A percentile compares a stretch with the other conserved stretches of the same genome.
Evolutionary conservation across 2,113 vertebrate genomes (phyloP).

Genomic region (Pogona vitticeps): DNA sequence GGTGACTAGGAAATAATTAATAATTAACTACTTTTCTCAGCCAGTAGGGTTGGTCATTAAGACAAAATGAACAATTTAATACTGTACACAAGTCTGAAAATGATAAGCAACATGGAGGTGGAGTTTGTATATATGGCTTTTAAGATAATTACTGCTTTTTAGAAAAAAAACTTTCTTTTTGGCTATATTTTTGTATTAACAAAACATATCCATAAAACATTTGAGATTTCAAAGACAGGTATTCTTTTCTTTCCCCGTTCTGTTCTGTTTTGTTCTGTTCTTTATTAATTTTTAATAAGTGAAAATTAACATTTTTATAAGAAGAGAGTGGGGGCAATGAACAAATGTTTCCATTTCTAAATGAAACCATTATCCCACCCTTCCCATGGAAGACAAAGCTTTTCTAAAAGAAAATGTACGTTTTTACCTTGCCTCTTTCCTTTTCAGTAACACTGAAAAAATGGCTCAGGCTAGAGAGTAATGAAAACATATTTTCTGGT

Average conservation of each 20-base stretch:
- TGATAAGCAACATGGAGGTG: background rate
- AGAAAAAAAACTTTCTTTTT: background rate
- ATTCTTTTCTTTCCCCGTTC: background rate
- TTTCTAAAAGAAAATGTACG: conserved; percentile 14
- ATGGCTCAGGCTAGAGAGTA: background rate
- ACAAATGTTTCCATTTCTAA: too few relatives aligned
- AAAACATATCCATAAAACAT: background rate
- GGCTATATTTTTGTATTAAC: background rate
- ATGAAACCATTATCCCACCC: background rate
- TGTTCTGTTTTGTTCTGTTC: too few relatives aligned
- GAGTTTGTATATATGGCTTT: background rate
- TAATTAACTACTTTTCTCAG: background rate
- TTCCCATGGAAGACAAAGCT: background rate
- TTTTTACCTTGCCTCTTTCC: background rate
- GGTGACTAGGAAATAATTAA: background rate
- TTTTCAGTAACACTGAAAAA: background rate
- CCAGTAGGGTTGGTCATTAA: background rate
- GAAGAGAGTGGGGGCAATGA: background rate
- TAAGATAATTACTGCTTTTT: background rate
- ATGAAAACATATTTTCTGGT: background rate
- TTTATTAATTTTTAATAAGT: background rate
- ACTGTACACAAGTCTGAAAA: background rate
- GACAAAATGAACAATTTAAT: background rate
- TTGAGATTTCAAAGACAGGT: background rate
- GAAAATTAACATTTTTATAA: background rate